Conservation (phyloP, 2,113 vertebrate species). For the Rostratula benghalensis region DNA sequence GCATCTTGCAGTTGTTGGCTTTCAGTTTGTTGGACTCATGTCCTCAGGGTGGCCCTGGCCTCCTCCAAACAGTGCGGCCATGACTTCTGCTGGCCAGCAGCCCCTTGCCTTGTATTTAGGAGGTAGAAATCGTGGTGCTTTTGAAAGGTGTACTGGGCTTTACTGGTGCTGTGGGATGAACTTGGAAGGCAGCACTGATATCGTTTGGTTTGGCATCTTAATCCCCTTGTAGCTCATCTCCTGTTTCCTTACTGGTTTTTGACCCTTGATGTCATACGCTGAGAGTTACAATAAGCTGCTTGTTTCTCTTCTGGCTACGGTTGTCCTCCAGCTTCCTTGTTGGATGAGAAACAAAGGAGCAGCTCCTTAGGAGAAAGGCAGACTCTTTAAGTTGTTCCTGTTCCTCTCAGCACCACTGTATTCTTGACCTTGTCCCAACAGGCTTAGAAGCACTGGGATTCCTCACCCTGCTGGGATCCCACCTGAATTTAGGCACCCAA, state of each 20-base stretch:
- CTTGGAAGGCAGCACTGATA: not conserved
- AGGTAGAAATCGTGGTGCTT: not conserved
- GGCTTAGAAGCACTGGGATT: not conserved
- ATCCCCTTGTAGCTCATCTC: not conserved
- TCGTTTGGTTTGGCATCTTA: not conserved
- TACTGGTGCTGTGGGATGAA: not conserved
- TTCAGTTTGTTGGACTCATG: not conserved
- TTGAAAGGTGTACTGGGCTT: not conserved
- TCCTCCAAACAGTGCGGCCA: accelerated
- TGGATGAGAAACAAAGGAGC: not conserved
- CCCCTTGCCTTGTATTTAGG: not conserved
- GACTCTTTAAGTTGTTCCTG: not conserved
- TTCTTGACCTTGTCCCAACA: not conserved
- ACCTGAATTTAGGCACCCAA: not conserved
- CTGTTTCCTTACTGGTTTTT: not conserved
- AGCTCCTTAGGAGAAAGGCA: not conserved
- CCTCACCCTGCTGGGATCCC: not conserved
- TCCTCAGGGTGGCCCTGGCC: not conserved
- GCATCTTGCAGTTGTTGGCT: not conserved
- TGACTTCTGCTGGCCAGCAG: not conserved
- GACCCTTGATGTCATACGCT: not conserved
- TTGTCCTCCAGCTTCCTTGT: not conserved
- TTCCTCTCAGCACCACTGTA: not conserved
- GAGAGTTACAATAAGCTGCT: not conserved
- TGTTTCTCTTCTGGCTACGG: not conserved